Percentiles rank a stretch among this genome's conserved stretches.
These are phyloP conservation scores for Sciurus carolinensis DNA, from an alignment of 2,797 vertebrate species.

Conservation along the genomic window DNA sequence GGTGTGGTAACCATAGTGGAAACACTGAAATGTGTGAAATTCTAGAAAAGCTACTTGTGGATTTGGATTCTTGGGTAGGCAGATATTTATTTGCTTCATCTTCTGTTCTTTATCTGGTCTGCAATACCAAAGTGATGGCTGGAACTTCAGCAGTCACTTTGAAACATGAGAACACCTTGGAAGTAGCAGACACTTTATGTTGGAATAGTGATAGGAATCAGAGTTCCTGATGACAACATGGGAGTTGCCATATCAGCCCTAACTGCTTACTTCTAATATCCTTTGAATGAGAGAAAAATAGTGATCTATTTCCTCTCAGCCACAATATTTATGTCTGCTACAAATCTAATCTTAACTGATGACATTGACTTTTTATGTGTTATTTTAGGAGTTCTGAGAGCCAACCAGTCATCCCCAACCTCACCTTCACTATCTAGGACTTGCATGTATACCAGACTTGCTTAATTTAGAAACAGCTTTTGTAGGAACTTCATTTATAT, in stretches of 20 bases:
- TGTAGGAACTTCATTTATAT: not conserved
- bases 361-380: not conserved
- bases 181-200: not conserved
- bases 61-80: not conserved
- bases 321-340: not conserved
- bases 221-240: not conserved
- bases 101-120: not conserved
- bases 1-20: not conserved
- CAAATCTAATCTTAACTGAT: not conserved
- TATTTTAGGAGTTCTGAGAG: not conserved
- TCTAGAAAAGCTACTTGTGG: not conserved
- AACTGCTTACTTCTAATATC: not conserved
- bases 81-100: not conserved
- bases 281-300: not conserved
- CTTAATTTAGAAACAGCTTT: constrained; percentile 54
- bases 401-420: not conserved
- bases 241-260: not conserved
- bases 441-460: not conserved
- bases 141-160: not conserved
- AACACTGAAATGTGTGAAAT: not conserved
- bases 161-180: not conserved
- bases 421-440: not conserved
- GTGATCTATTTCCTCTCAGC: not conserved
- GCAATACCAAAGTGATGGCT: not conserved
- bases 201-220: not conserved